Percentiles rank a stretch among this genome's conserved stretches.
phyloP scores from a whole-genome alignment of 2,797 vertebrate genomes.

The Eulemur coronatus region DNA sequence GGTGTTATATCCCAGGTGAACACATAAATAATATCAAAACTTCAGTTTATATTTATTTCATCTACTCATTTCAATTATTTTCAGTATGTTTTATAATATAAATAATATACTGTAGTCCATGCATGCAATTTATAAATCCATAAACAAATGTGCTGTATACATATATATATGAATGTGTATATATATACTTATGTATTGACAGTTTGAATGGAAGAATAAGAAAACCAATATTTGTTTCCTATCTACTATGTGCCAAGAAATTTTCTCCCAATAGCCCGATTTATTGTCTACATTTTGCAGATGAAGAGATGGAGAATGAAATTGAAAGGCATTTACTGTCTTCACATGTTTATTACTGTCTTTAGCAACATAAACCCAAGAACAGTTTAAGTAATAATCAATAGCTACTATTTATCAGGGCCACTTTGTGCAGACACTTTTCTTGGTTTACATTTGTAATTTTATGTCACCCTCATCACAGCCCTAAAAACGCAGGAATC shows the following conservation, averaged over 20 bases:
- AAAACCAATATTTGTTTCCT: background rate
- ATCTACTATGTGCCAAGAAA: background rate
- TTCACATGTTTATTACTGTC: background rate
- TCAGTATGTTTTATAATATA: background rate
- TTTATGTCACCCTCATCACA: background rate
- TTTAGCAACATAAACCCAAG: background rate
- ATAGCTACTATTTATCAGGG: background rate
- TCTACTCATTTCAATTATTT: background rate
- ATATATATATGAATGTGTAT: background rate
- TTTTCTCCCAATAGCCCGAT: background rate
- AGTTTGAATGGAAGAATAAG: background rate
- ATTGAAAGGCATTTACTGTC: background rate
- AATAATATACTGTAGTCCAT: background rate
- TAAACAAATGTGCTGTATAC: background rate
- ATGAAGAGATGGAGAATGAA: background rate
- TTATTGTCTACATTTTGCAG: background rate
- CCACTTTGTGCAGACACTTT: background rate
- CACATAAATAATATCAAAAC: background rate
- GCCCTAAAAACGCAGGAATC: background rate
- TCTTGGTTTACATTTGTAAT: background rate
- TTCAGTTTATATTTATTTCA: background rate
- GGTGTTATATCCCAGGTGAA: background rate
- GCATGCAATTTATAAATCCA: background rate
- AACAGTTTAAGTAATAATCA: background rate
- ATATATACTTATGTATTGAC: background rate